These are phyloP conservation scores for Cololabis saira DNA, from an alignment of 2,113 vertebrate genomes.

Conservation along the genomic window DNA sequence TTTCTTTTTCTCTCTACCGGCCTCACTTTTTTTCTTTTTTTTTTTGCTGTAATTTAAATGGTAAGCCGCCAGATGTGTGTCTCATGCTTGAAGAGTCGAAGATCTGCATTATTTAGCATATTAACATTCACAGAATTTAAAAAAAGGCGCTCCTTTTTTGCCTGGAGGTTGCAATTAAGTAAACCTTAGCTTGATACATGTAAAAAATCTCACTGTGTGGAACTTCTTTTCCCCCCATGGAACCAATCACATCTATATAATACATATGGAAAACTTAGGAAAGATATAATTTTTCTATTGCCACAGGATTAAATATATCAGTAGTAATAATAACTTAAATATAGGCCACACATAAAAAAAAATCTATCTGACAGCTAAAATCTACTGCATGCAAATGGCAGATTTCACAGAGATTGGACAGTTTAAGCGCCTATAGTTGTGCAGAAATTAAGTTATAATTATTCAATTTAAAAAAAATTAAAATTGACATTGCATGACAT, in stretches of 20 bases:
- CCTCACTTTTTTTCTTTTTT: conserved; percentile 56
- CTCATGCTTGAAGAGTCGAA: conserved; percentile 99
- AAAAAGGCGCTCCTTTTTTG: conserved; percentile 98
- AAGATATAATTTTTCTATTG: conserved; percentile 92
- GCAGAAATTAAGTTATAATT: conserved; percentile 57
- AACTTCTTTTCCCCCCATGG: conserved; percentile 81
- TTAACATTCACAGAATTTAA: conserved; percentile 99
- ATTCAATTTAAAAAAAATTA: conserved; percentile 37
- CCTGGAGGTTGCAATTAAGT: conserved; percentile 99
- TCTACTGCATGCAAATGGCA: conserved; percentile 73
- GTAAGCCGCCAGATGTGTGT: conserved; percentile 99
- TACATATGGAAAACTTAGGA: conserved; percentile 93
- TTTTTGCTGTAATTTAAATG: conserved; percentile 96
- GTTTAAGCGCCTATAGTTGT: conserved; percentile 65
- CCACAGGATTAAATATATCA: conserved; percentile 97
- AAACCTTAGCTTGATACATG: conserved; percentile 99
- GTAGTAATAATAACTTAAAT: conserved; percentile 97
- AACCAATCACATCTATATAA: conserved; percentile 94
- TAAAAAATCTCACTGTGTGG: conserved; percentile 97
- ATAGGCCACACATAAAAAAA: conserved; percentile 85
- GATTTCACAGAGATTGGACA: conserved; percentile 76
- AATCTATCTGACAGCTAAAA: conserved; percentile 85
- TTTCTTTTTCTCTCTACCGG: conserved; percentile 66
- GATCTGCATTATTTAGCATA: conserved; percentile 99
- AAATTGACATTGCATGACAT: conserved; percentile 30